Conservation (phyloP, 2,888 invertebrate species). For the Oscheius myriophilus region DNA sequence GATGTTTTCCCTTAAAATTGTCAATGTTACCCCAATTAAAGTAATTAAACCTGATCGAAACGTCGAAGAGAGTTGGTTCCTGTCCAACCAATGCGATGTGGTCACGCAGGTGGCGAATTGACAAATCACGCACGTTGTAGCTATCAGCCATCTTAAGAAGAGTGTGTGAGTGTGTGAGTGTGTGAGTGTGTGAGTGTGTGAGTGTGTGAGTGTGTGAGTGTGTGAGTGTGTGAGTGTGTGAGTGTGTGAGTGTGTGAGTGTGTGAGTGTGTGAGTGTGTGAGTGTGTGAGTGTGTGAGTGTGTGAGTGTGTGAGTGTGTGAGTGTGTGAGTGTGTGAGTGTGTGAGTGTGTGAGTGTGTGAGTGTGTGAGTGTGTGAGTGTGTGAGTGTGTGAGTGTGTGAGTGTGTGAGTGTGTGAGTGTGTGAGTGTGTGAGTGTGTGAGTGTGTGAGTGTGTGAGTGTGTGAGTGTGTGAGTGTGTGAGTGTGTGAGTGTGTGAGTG, state of each 20-base stretch:
- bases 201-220: no score
- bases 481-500: no score
- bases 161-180: background rate
- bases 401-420: no score
- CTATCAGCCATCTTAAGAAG: conserved; percentile 65
- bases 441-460: background rate
- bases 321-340: no score
- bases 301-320: no score
- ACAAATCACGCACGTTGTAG: conserved; percentile 57
- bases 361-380: background rate
- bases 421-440: no score
- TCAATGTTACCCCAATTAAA: conserved; percentile 64
- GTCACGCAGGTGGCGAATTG: conserved; percentile 52
- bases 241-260: no score
- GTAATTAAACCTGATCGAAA: conserved; percentile 67
- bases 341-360: background rate
- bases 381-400: no score
- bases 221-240: background rate
- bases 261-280: background rate
- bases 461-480: no score
- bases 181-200: no score
- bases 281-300: background rate
- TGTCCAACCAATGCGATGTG: conserved; percentile 71
- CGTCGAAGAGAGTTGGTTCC: conserved; percentile 72
- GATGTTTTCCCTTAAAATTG: conserved; percentile 69